Evolutionary conservation across 2,797 vertebrate genomes (phyloP).

Genomic region (Chanos chanos): DNA sequence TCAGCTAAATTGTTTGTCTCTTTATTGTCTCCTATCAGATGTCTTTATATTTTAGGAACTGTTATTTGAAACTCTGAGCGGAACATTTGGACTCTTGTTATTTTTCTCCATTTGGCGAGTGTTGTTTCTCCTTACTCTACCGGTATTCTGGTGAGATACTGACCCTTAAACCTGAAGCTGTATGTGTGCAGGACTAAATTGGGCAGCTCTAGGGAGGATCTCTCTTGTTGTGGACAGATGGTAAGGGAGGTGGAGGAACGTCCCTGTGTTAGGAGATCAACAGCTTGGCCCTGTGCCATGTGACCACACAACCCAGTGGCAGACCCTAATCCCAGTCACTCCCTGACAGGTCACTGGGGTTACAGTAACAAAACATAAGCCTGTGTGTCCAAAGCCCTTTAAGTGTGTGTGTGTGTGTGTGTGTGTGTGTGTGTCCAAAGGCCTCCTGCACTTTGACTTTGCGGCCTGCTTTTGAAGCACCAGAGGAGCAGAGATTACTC

Average conservation of each 20-base stretch:
- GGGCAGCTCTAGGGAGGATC: constrained; percentile 14
- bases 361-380: constrained; percentile 23
- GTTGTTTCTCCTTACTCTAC: too few relatives aligned
- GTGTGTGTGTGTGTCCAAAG: background rate
- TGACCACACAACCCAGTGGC: constrained; percentile 19
- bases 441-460: background rate
- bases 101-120: too few relatives aligned
- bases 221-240: constrained; percentile 47
- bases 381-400: background rate
- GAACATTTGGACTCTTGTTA: too few relatives aligned
- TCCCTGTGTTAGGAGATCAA: constrained; percentile 52
- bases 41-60: too few relatives aligned
- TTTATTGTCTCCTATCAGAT: background rate
- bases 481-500: constrained; percentile 8
- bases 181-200: constrained; percentile 7
- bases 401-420: background rate
- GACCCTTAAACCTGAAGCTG: constrained; percentile 2
- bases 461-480: background rate
- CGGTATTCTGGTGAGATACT: constrained; percentile 4
- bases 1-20: too few relatives aligned
- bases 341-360: constrained; percentile 46
- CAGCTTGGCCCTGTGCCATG: constrained; percentile 33
- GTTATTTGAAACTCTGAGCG: too few relatives aligned
- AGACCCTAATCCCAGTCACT: constrained; percentile 38
- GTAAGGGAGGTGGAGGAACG: constrained; percentile 13